A percentile compares a stretch with the other conserved stretches of the same genome.
Conservation (phyloP, 2,113 vertebrate species). For the Nestor notabilis region DNA sequence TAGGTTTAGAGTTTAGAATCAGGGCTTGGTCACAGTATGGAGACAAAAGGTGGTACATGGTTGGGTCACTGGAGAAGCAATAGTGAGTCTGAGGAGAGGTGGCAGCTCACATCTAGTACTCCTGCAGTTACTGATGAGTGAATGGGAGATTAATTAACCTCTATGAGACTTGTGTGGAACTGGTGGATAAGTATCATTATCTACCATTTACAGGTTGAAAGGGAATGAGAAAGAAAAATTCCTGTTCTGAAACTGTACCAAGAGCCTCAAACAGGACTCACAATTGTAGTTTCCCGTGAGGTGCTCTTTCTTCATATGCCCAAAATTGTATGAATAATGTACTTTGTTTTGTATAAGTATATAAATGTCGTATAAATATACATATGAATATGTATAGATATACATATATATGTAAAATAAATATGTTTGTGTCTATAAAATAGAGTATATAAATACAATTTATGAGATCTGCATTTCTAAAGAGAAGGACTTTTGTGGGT, state of each 20-base stretch:
- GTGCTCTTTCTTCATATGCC: not conserved
- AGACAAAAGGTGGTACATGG: not conserved
- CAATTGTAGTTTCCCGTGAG: not conserved
- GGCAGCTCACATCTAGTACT: not conserved
- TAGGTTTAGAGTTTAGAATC: not conserved
- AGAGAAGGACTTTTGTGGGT: not conserved
- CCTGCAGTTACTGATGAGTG: not conserved
- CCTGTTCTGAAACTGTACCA: not conserved
- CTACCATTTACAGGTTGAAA: not conserved
- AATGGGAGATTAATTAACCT: not conserved
- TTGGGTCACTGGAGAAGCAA: not conserved
- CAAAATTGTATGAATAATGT: not conserved
- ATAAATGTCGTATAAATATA: too few relatives aligned
- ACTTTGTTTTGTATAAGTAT: not conserved
- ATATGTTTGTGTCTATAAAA: not conserved
- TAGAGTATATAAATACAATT: not conserved
- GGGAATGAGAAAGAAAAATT: not conserved
- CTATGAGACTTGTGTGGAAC: not conserved
- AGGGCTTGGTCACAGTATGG: not conserved
- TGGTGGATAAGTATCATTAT: not conserved
- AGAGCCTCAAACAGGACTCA: not conserved
- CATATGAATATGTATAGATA: not conserved
- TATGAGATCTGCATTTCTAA: not conserved
- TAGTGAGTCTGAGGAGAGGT: not conserved
- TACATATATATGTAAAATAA: not conserved